phyloP scores from a whole-genome alignment of 2,888 invertebrate genomes.

The Glyphotaelius pellucidus region DNA sequence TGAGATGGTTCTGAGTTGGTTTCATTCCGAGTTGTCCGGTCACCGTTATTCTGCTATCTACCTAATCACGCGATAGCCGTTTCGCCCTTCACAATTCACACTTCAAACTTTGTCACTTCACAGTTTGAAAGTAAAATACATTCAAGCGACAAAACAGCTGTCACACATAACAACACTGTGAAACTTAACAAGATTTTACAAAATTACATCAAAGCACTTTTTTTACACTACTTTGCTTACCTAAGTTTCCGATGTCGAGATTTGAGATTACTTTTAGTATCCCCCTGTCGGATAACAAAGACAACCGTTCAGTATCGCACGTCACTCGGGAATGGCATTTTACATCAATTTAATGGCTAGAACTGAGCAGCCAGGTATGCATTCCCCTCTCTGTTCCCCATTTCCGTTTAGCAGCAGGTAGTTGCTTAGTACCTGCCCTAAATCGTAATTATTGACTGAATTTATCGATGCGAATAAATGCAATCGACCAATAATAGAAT shows the following conservation, averaged over 20 bases:
- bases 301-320: not conserved
- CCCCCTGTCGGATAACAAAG: not conserved
- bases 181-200: not conserved
- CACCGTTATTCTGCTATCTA: too few species aligned
- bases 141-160: not conserved
- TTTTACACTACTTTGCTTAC: not conserved
- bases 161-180: not conserved
- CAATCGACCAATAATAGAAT: not conserved
- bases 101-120: not conserved
- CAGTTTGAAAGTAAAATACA: not conserved
- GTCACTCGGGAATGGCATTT: not conserved
- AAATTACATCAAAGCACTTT: not conserved
- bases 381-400: not conserved
- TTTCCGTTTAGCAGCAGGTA: not conserved
- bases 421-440: not conserved
- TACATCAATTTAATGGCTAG: not conserved
- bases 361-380: not conserved
- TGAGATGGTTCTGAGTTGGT: too few species aligned
- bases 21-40: too few species aligned
- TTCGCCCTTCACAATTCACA: not conserved
- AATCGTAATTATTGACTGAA: not conserved
- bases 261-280: not conserved
- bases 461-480: not conserved
- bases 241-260: not conserved
- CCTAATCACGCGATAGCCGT: too few species aligned